Base-by-base conservation (phyloP, 2,113 vertebrate species). In the Montifringilla adamsi region DNA sequence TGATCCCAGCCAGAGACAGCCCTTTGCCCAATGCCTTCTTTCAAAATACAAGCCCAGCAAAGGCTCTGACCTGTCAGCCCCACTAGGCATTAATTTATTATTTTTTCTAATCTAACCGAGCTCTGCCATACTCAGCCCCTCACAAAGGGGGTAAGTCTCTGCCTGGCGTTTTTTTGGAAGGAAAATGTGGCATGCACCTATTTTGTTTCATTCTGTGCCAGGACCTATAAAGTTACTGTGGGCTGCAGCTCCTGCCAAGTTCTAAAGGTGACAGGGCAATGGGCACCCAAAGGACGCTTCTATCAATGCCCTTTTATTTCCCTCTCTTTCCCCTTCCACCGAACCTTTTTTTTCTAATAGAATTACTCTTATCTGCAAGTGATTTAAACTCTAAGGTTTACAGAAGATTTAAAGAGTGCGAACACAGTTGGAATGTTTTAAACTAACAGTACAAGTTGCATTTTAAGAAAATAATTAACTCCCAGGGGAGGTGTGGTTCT, bases 381-480 rank as follows among this genome's bases (percentile, higher is more conserved):
- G 98, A 99, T 98, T 98, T 98, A 98, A 95, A 98, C 98, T 96
- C 96, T 95, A 96, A 97, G 97, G 98, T 98, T 98, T 98, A 98
- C 97, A 96, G 97, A 98, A 98, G 98, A 99, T 99, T 99, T 99
- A 99, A 98, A 98, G 98, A 98, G 98, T 99, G 98, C 97, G 98
- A 99, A 98, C 98, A 98, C 98, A 98, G 98, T 98, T 98, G 98
- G 98, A 98, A 98, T 98, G 98, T 98, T 99, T 99, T 98, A 98
- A 98, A 98, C 98, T 97, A 98, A 98, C 97, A 98, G 98, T 96
- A 98, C 96, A 97, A 98, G 98, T 97, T 96, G 98, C 98, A 98
- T 98, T 98, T 98, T 97, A 98, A 98, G 98, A 98, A 98, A 98
- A 98, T 99, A 99, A 99, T 99, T 98, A 99, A 98, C 98, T 98